Evolutionary conservation across 1,140 invertebrate species (phyloP).

Genomic region (Parapsyche elsis): DNA sequence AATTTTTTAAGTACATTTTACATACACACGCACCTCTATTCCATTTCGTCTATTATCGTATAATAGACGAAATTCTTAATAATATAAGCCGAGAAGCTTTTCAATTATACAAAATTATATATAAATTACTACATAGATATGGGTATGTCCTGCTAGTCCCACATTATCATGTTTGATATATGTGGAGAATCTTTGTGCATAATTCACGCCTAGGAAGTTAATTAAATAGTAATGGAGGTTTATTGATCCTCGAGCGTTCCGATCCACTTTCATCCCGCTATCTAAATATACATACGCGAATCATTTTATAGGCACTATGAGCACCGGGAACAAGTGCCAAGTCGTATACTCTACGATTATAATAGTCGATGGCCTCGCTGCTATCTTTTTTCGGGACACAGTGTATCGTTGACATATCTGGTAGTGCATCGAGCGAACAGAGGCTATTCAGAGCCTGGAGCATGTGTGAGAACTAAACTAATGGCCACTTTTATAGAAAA

Average conservation of each 20-base stretch:
- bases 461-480: too few relatives aligned
- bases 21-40: too few relatives aligned
- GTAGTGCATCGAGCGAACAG: neutral
- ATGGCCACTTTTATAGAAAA: too few relatives aligned
- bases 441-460: too few relatives aligned
- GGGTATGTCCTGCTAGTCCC: too few relatives aligned
- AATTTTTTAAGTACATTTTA: too few relatives aligned
- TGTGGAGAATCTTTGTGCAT: neutral
- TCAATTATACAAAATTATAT: too few relatives aligned
- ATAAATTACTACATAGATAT: too few relatives aligned
- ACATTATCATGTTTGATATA: too few relatives aligned
- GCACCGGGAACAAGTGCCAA: constrained; percentile 25
- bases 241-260: constrained; percentile 8
- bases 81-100: too few relatives aligned
- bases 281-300: constrained; percentile 19
- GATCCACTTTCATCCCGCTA: constrained; percentile 6
- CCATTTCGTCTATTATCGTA: too few relatives aligned
- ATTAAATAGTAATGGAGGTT: constrained; percentile 25
- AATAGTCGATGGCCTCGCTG: neutral
- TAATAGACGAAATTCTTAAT: too few relatives aligned
- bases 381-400: constrained; percentile 5
- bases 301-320: constrained; percentile 34
- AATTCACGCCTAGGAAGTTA: constrained; percentile 18
- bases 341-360: constrained; percentile 25
- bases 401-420: neutral